Evolutionary conservation across 2,113 vertebrate species (phyloP).

Genomic region (Hiodon tergisus): DNA sequence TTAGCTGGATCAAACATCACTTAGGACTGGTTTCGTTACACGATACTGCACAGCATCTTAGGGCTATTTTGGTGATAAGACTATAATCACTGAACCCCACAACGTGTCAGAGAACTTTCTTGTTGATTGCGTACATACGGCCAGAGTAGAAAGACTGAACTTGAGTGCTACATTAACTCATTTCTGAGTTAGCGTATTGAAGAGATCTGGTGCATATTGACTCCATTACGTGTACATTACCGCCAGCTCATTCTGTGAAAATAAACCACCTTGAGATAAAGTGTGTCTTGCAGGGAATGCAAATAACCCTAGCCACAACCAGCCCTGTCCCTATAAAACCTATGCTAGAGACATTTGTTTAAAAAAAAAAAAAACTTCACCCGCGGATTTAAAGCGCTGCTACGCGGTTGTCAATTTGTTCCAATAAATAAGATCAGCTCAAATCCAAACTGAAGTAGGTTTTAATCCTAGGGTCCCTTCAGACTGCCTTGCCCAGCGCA

Average conservation of each 20-base stretch:
- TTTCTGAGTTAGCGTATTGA: slow-evolving; percentile 8
- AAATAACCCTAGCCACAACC: slow-evolving; percentile 17
- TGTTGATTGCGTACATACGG: neutral
- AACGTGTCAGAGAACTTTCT: neutral
- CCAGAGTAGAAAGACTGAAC: neutral
- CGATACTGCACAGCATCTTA: neutral
- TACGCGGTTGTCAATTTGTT: too few relatives aligned
- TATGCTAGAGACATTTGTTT: neutral
- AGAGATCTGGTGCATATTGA: slow-evolving; percentile 2
- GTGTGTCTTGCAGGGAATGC: slow-evolving; percentile 18
- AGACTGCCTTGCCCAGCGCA: too few relatives aligned
- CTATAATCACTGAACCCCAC: too few relatives aligned
- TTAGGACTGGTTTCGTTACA: slow-evolving; percentile 8
- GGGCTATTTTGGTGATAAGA: too few relatives aligned
- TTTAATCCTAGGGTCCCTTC: too few relatives aligned
- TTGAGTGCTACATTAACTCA: neutral
- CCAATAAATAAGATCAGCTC: too few relatives aligned
- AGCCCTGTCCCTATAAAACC: neutral
- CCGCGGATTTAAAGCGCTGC: too few relatives aligned
- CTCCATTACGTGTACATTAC: slow-evolving; percentile 14
- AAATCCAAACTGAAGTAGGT: too few relatives aligned
- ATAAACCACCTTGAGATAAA: slow-evolving; percentile 15
- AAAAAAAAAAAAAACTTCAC: neutral
- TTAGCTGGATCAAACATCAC: slow-evolving; percentile 4
- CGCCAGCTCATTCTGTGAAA: slow-evolving; percentile 14